Percentiles rank a stretch among this genome's conserved stretches.
Evolutionary conservation across 2,113 vertebrate species (phyloP).

Genomic region (Ia io): DNA sequence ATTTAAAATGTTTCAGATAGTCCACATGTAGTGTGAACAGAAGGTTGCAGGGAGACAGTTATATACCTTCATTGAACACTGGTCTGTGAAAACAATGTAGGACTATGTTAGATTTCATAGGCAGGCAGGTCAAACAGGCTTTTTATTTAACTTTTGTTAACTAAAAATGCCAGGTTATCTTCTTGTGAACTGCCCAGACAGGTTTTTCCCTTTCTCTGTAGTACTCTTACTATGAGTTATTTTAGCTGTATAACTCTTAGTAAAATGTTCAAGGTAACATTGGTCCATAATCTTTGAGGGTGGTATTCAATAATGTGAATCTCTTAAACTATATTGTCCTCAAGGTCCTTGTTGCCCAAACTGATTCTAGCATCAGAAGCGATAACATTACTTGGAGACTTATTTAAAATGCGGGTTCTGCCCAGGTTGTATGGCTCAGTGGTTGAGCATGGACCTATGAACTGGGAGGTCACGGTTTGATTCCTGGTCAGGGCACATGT

Average conservation of each 20-base stretch:
- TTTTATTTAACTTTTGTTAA: constrained; percentile 11
- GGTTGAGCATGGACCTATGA: too few relatives aligned
- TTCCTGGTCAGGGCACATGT: too few relatives aligned
- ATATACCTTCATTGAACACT: constrained; percentile 10
- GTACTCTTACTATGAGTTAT: neutral
- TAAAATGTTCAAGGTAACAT: neutral
- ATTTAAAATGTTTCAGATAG: constrained; percentile 5
- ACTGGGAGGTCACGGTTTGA: too few relatives aligned
- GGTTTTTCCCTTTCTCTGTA: neutral
- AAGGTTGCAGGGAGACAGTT: neutral
- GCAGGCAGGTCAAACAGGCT: neutral
- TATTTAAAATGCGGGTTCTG: neutral
- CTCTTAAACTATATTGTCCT: neutral
- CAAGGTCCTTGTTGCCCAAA: neutral
- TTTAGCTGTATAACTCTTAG: neutral
- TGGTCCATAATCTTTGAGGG: neutral
- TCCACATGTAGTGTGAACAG: neutral
- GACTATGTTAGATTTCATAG: neutral
- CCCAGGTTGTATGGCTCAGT: too few relatives aligned
- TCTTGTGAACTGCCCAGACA: neutral
- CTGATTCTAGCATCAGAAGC: neutral
- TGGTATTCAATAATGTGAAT: neutral
- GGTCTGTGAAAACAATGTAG: neutral
- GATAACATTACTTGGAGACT: neutral
- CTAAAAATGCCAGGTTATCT: neutral